phyloP scores from a whole-genome alignment of 2,797 vertebrate genomes.

The Moxostoma hubbsi region DNA sequence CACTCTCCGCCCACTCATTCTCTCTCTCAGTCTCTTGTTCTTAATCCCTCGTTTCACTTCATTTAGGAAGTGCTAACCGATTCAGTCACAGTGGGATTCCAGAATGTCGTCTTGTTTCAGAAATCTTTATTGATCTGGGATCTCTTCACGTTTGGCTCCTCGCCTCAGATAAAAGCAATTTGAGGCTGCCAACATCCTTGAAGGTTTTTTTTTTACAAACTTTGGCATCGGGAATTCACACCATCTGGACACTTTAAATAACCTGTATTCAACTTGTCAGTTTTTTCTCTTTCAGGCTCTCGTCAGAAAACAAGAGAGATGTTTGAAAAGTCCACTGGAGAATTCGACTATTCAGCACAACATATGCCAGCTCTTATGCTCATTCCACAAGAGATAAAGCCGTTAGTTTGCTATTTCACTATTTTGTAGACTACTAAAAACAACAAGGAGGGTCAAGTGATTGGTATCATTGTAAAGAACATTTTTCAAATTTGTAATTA shows the following conservation, averaged over 20 bases:
- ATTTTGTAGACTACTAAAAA: background rate
- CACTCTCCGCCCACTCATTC: constrained; percentile 35
- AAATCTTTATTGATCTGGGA: constrained; percentile 58
- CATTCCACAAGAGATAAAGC: constrained; percentile 48
- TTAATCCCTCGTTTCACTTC: constrained; percentile 46
- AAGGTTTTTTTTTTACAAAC: constrained; percentile 35
- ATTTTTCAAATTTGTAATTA: too few relatives aligned
- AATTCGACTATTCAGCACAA: constrained; percentile 51
- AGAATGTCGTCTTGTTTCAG: constrained; percentile 36
- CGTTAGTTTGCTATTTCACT: constrained; percentile 56
- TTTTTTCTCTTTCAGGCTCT: constrained; percentile 39
- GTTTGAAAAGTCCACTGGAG: constrained; percentile 51
- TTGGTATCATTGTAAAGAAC: too few relatives aligned
- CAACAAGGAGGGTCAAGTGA: background rate
- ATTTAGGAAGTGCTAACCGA: constrained; percentile 51
- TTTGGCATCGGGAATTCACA: constrained; percentile 36
- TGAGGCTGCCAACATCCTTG: constrained; percentile 15
- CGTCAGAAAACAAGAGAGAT: constrained; percentile 46
- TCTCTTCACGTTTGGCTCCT: constrained; percentile 45
- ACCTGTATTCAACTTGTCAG: constrained; percentile 51
- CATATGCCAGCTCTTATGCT: constrained; percentile 58
- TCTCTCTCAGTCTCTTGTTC: background rate
- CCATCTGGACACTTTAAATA: constrained; percentile 57
- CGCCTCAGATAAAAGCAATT: constrained; percentile 51
- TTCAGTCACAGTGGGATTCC: constrained; percentile 50